A percentile compares a stretch with the other conserved stretches of the same genome.
Evolutionary conservation across 2,797 vertebrate species (phyloP).

Genomic region (Falco naumanni): DNA sequence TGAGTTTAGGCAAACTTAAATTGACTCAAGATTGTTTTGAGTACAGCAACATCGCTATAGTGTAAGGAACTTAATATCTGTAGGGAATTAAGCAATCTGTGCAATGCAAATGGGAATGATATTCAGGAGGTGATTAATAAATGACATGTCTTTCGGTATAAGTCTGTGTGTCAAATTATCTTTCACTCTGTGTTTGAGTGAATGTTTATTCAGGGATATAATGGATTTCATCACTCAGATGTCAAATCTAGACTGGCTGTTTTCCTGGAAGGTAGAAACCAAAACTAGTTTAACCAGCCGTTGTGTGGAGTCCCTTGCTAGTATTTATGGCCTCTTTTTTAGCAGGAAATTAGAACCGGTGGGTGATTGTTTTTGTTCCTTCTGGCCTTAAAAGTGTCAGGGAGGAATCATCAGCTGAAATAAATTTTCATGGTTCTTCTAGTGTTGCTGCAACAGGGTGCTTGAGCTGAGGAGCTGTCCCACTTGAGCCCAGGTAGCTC

Average conservation of each 20-base stretch:
- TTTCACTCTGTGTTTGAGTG: not conserved
- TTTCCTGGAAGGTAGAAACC: constrained; percentile 56
- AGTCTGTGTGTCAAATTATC: not conserved
- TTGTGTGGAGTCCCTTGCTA: not conserved
- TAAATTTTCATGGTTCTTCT: not conserved
- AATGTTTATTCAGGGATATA: constrained; percentile 13
- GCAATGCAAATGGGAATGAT: not conserved
- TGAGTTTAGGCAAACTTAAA: not conserved
- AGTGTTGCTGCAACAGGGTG: not conserved
- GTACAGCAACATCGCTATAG: not conserved
- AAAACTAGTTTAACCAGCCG: not conserved
- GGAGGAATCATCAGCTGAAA: not conserved
- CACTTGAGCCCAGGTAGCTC: not conserved
- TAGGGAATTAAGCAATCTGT: not conserved
- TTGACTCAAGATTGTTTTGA: not conserved
- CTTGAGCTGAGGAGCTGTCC: not conserved
- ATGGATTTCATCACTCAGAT: constrained; percentile 33
- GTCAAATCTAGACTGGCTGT: not conserved
- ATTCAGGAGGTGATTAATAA: not conserved
- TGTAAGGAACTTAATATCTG: not conserved
- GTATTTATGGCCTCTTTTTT: not conserved
- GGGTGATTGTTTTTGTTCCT: not conserved
- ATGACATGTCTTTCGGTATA: not conserved
- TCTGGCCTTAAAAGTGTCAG: not conserved
- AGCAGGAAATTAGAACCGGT: constrained; percentile 25